Evolutionary conservation across 2,113 vertebrate genomes (phyloP).

Genomic region (Scophthalmus maximus): DNA sequence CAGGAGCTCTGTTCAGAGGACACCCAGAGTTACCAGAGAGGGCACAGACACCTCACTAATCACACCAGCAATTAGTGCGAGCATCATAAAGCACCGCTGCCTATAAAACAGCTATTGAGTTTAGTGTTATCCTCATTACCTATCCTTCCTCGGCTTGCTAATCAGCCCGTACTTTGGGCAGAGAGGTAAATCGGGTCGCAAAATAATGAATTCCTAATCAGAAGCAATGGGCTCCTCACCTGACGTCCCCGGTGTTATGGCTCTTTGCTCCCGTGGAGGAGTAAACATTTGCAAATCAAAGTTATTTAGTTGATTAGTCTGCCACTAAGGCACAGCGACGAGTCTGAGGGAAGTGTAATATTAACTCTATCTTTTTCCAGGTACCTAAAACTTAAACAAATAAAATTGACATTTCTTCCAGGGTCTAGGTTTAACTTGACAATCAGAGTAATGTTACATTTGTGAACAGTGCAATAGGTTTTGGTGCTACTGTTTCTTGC

Average conservation of each 20-base stretch:
- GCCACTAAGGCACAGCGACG: constrained; percentile 39
- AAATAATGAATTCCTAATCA: constrained; percentile 74
- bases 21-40: constrained; percentile 53
- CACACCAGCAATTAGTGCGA: constrained; percentile 79
- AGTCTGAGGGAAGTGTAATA: constrained; percentile 27
- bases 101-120: constrained; percentile 75
- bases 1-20: constrained; percentile 64
- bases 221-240: constrained; percentile 61
- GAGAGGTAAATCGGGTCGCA: constrained; percentile 47
- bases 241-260: constrained; percentile 43
- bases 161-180: constrained; percentile 62
- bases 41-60: constrained; percentile 77
- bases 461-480: background rate
- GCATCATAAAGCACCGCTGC: constrained; percentile 75
- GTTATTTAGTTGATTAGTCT: constrained; percentile 68
- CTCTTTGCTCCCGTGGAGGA: constrained; percentile 57
- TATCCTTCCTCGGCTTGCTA: constrained; percentile 61
- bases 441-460: too few species aligned
- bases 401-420: too few species aligned
- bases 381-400: too few species aligned
- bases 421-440: too few species aligned
- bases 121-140: constrained; percentile 70
- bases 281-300: constrained; percentile 76
- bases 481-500: background rate
- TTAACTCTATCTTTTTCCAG: background rate